phyloP scores from a whole-genome alignment of 2,888 invertebrate species.

The Metacarcinus magister region DNA sequence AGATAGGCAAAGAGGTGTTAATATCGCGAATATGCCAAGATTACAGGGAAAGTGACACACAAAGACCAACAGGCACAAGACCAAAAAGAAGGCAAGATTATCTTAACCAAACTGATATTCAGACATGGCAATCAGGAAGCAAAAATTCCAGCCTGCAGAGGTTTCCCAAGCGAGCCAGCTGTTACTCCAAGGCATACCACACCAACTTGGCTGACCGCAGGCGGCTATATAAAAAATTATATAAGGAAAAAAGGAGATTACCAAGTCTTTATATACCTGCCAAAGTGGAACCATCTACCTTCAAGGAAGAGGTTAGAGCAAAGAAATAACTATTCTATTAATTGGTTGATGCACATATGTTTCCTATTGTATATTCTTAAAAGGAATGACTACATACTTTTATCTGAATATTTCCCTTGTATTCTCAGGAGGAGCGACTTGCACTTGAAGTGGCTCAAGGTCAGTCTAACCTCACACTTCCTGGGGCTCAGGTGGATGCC shows the following conservation, averaged over 20 bases:
- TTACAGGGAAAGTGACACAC: neutral
- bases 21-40: slow-evolving; percentile 38
- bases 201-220: slow-evolving; percentile 56
- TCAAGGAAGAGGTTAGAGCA: slow-evolving; percentile 68
- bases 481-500: slow-evolving; percentile 58
- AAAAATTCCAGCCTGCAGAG: neutral
- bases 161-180: neutral
- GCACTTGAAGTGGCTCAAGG: slow-evolving; percentile 74
- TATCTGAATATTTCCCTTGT: neutral
- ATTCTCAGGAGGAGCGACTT: slow-evolving; percentile 66
- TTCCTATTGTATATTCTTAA: neutral
- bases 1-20: neutral
- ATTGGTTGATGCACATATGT: neutral
- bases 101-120: slow-evolving; percentile 49
- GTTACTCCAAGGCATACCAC: neutral
- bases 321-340: neutral
- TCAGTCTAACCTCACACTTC: slow-evolving; percentile 65
- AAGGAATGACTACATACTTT: neutral
- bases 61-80: slow-evolving; percentile 59
- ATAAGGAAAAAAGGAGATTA: slow-evolving; percentile 54
- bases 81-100: slow-evolving; percentile 60
- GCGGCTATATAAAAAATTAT: slow-evolving; percentile 62
- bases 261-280: slow-evolving; percentile 73
- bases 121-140: slow-evolving; percentile 31
- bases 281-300: slow-evolving; percentile 68